Percentiles rank a stretch among this genome's conserved stretches.
Evolutionary conservation across 2,113 vertebrate species (phyloP).

Genomic region (Tachycineta bicolor): DNA sequence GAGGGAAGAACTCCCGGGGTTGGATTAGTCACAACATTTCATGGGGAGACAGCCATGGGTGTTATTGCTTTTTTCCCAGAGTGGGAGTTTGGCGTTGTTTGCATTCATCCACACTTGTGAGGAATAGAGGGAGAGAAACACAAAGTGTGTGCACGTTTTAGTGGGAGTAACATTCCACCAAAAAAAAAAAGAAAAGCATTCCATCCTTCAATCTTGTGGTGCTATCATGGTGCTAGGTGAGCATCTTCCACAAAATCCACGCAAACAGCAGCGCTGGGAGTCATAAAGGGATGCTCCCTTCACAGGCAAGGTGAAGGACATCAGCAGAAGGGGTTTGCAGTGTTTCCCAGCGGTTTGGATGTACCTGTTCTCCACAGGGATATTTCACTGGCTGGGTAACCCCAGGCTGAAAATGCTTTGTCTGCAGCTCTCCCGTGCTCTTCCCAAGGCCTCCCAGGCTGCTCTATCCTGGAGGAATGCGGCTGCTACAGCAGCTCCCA

Average conservation of each 20-base stretch:
- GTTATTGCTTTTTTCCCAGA: not conserved
- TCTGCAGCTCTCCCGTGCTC: not conserved
- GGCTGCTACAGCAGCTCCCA: not conserved
- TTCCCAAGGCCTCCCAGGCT: not conserved
- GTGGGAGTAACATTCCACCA: not conserved
- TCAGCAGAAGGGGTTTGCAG: not conserved
- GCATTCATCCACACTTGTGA: not conserved
- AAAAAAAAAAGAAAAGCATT: not conserved
- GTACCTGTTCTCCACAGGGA: not conserved
- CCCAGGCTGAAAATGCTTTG: not conserved
- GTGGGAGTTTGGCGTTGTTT: constrained; percentile 20
- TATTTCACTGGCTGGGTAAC: not conserved
- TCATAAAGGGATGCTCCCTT: not conserved
- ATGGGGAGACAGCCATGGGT: not conserved
- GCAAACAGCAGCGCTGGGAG: not conserved
- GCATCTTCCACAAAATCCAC: not conserved
- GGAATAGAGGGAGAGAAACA: not conserved
- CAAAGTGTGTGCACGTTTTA: not conserved
- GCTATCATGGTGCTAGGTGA: not conserved
- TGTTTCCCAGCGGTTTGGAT: not conserved
- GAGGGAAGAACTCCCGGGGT: not conserved
- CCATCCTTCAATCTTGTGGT: not conserved
- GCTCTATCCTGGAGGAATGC: not conserved
- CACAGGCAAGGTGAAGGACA: not conserved
- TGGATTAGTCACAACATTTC: constrained; percentile 13